Percentiles rank a stretch among this genome's conserved stretches.
These are phyloP conservation scores for Cichladusa arquata DNA, from an alignment of 2,113 vertebrate genomes.

Conservation along the genomic window DNA sequence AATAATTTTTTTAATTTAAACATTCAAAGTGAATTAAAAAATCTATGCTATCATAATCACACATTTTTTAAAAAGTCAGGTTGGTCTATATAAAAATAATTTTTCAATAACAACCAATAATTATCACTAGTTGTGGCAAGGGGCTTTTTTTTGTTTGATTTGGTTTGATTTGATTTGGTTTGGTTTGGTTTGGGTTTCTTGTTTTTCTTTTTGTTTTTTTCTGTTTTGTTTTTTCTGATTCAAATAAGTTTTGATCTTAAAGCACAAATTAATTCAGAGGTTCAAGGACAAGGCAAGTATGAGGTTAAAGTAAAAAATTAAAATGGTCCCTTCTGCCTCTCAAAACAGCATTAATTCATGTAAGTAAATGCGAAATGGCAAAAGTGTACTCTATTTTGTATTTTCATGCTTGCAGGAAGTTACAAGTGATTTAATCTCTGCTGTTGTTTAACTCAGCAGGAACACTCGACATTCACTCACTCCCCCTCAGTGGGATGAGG, in stretches of 20 bases:
- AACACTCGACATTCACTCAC: neutral
- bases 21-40: neutral
- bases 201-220: neutral
- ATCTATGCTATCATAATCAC: neutral
- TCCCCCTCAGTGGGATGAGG: neutral
- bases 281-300: neutral
- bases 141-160: neutral
- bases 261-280: neutral
- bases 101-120: neutral
- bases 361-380: neutral
- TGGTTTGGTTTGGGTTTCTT: neutral
- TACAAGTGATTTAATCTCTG: neutral
- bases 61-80: neutral
- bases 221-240: neutral
- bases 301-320: neutral
- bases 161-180: neutral
- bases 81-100: neutral
- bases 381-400: neutral
- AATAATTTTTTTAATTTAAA: neutral
- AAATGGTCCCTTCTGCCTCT: neutral
- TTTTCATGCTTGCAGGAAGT: neutral
- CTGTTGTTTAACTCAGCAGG: neutral
- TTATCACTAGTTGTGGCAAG: neutral
- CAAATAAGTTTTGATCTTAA: neutral
- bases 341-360: neutral